Percentiles rank a stretch among this genome's conserved stretches.
Evolutionary conservation across 2,113 vertebrate species (phyloP).

Genomic region (Manacus vitellinus): DNA sequence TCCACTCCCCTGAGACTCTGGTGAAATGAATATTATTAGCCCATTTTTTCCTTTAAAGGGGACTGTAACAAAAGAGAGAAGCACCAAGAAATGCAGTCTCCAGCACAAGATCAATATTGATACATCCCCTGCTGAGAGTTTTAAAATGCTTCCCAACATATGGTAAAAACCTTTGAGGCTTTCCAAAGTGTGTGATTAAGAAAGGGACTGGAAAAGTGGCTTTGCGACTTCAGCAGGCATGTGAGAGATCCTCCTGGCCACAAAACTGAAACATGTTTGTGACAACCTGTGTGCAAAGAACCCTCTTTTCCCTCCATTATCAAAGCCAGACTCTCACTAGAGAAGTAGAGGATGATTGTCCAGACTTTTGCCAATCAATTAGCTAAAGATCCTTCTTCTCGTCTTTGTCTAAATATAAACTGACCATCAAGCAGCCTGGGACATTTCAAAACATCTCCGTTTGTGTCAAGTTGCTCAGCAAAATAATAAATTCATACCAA

Average conservation of each 20-base stretch:
- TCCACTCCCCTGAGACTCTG: background rate
- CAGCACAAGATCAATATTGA: slow-evolving; percentile 14
- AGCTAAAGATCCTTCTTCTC: background rate
- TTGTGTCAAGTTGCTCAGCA: background rate
- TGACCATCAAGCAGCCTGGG: background rate
- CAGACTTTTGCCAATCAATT: background rate
- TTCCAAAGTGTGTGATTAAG: background rate
- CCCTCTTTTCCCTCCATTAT: background rate
- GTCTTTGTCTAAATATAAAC: background rate
- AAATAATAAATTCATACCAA: background rate
- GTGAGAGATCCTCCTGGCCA: background rate
- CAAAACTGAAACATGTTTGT: background rate
- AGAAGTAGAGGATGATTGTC: background rate
- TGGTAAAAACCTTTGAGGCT: background rate
- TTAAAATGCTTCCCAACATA: background rate
- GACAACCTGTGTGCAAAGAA: background rate
- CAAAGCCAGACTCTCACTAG: background rate
- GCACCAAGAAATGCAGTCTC: background rate
- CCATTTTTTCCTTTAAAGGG: background rate
- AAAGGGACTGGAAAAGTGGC: background rate
- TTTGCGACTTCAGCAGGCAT: background rate
- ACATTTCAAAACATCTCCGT: background rate
- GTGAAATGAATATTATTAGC: slow-evolving; percentile 5
- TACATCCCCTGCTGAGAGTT: background rate
- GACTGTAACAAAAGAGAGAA: background rate